Conservation (phyloP, 2,113 vertebrate species). For the Muntiacus muntjak region DNA sequence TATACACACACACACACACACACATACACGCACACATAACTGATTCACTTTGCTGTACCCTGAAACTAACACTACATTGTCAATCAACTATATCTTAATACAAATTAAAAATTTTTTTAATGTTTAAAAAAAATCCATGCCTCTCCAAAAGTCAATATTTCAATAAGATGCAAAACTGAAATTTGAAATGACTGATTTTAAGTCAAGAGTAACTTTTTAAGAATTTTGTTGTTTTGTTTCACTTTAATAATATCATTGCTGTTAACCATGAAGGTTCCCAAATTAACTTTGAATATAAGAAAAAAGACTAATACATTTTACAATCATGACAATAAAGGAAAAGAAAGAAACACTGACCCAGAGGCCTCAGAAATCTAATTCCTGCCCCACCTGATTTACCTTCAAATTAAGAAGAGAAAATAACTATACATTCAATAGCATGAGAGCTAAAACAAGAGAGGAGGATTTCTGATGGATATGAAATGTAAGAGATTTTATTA, state of each 20-base stretch:
- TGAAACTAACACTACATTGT: neutral
- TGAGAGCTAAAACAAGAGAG: neutral
- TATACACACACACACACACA: neutral
- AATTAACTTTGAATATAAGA: neutral
- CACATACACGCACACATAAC: neutral
- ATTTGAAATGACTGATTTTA: neutral
- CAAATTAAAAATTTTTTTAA: neutral
- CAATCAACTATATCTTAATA: neutral
- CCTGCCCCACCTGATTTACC: neutral
- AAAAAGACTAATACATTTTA: neutral
- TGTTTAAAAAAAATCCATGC: neutral
- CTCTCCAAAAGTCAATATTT: neutral
- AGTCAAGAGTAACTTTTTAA: neutral
- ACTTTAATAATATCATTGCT: neutral
- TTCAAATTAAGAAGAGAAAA: neutral
- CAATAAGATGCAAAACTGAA: neutral
- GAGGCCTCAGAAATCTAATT: neutral
- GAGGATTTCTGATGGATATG: neutral
- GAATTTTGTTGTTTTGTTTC: neutral
- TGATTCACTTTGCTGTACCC: neutral
- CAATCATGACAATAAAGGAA: neutral
- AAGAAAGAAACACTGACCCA: neutral
- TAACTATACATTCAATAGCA: neutral
- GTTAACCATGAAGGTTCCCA: neutral
- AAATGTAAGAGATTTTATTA: neutral